Base-by-base conservation (phyloP, 2,797 vertebrate species). In the Anableps anableps region DNA sequence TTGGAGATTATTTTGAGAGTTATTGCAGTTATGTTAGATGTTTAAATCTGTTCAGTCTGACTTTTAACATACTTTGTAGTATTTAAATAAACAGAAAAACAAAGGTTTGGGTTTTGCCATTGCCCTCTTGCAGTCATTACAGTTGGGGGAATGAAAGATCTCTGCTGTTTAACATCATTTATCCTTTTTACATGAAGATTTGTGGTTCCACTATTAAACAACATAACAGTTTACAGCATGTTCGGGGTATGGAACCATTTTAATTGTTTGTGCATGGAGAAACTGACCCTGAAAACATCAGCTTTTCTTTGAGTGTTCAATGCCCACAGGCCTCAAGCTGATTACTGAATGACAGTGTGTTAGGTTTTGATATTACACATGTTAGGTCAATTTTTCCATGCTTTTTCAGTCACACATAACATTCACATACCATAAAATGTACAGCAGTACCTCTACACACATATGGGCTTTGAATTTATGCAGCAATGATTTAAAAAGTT, bases 321-420 rank as follows among this genome's bases (percentile, higher is more conserved):
- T 62, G 58, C 74, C 36, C 74, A 53, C 13, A 80, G 82, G 91
- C 85, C 87, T 86, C 75, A 47, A 66, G 82, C 53, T 91, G 89
- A 89, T 88, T 84, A 92, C 93, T 86, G 83, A 88, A 84, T 95
- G 95, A 95, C 93, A 92, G 82, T 90, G 75, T 89, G 76, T 94
- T 97, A 96, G 93, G 95, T 94, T 94, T 91, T 78, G 91, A 94
- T 90, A 72, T 80, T 82, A 85, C 89, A 86, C 17, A 38, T 88
- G 88, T 92, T 90, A 74, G 62, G 77, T 47, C 74, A 80, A 82
- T 89, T 84, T 88, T 83, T 85, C 45, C 74, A 53, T 83, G 82
- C 38, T 72, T 80, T 38, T 21, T 77, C 60, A 0, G 71, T 66
- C 75, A 29, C 72, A 75, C 75, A 58, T 34, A 55, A 29, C 72